Evolutionary conservation across 2,888 invertebrate species (phyloP).

Genomic region (Amblyteles armatorius): DNA sequence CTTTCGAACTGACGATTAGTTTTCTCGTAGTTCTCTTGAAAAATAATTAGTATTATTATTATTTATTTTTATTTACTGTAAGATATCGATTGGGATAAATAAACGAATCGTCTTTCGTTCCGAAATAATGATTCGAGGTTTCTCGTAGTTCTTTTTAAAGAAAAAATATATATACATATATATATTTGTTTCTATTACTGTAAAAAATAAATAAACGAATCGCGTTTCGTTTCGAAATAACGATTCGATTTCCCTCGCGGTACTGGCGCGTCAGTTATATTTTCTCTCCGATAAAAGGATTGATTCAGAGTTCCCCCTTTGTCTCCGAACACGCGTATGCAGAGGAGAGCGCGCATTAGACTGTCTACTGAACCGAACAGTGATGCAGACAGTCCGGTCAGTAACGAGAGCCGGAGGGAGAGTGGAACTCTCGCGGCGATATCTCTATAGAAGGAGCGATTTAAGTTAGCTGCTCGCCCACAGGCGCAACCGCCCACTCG

Average conservation of each 20-base stretch:
- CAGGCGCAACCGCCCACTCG: constrained; percentile 53
- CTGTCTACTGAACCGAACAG: constrained; percentile 13
- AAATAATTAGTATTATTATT: too few species aligned
- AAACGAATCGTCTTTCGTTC: neutral
- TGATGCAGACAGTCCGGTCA: constrained; percentile 52
- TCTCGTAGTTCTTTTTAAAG: too few species aligned
- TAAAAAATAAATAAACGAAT: neutral
- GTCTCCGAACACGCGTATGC: neutral
- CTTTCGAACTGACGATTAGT: too few species aligned
- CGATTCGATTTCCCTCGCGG: neutral
- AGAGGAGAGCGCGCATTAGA: constrained; percentile 27
- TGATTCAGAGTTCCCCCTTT: neutral
- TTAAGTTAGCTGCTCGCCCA: constrained; percentile 61
- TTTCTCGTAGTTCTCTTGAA: too few species aligned
- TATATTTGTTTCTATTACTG: too few species aligned
- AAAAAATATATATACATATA: too few species aligned
- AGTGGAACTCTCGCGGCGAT: constrained; percentile 37
- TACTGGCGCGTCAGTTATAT: neutral
- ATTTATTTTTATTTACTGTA: too few species aligned
- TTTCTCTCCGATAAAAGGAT: constrained; percentile 3
- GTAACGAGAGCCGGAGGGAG: constrained; percentile 39
- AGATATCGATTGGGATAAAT: too few species aligned
- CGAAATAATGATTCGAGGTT: neutral
- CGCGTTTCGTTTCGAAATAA: neutral
- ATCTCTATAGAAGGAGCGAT: constrained; percentile 68